Evolutionary conservation across 2,113 vertebrate species (phyloP).

Genomic region (Dunckerocampus dactyliophorus): DNA sequence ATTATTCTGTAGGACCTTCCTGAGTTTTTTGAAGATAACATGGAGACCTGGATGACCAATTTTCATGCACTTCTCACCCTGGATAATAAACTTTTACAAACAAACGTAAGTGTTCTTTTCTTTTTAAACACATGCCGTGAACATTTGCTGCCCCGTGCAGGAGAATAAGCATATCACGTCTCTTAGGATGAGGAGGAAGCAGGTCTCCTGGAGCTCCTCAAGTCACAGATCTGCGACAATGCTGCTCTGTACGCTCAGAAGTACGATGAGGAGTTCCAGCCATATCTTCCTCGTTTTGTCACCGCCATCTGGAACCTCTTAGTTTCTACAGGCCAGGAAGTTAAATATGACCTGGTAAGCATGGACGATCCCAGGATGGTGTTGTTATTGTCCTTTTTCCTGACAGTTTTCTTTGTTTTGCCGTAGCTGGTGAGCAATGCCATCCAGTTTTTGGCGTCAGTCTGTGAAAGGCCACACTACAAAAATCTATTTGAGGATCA

Average conservation of each 20-base stretch:
- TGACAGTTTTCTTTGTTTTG: conserved; percentile 17
- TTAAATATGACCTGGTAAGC: conserved; percentile 97
- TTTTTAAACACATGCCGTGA: background rate
- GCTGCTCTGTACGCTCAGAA: conserved; percentile 97
- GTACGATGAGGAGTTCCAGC: conserved; percentile 97
- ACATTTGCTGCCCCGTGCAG: no score
- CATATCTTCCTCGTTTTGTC: conserved; percentile 92
- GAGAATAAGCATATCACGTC: background rate
- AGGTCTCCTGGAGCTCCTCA: conserved; percentile 91
- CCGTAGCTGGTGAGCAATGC: conserved; percentile 94
- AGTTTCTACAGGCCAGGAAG: conserved; percentile 94
- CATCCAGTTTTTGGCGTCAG: conserved; percentile 96
- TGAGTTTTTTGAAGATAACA: conserved; percentile 99
- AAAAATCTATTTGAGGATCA: conserved; percentile 98
- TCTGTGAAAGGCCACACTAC: conserved; percentile 96
- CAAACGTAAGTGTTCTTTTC: conserved; percentile 80
- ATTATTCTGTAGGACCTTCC: conserved; percentile 83
- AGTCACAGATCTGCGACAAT: conserved; percentile 98
- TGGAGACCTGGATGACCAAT: conserved; percentile 99
- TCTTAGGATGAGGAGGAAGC: conserved; percentile 95
- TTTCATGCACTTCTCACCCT: conserved; percentile 93
- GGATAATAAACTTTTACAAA: conserved; percentile 97
- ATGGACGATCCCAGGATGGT: no score
- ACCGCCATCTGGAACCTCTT: conserved; percentile 97
- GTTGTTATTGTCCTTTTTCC: background rate